Evolutionary conservation across 37 sponge, comb jelly and placozoan genomes (phyloP), one percentile per base, ranked within the genome.

Genomic region (Petrosia ficiformis): DNA sequence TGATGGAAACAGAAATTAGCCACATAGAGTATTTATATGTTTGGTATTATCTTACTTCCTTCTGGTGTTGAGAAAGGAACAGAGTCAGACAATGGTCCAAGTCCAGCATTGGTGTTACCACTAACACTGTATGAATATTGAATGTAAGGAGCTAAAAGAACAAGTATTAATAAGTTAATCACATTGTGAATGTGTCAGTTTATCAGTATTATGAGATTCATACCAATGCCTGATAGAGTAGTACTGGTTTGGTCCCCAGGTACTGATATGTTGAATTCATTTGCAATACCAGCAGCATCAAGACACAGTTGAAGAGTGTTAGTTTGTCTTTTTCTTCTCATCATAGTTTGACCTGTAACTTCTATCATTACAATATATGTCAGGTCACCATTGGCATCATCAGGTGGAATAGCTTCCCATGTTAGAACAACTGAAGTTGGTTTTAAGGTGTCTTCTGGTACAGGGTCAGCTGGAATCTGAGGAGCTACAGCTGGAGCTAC

Each of bases 91-190:
- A 75, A 75, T 4, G n/a, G 38, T 3, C 83, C 83, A 19, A 14
- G 22, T 19, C 83, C 83, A 59, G 70, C 37, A 37, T 19, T 32
- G 41, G 83, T 75, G 1, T 19, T 30, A 31, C 76, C 76, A 42
- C 37, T 42, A 24, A 83, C 83, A 58, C 32, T 33, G 52, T 59
- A 83, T 38, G 60, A 39, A 34, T 83, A 83, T 21, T 57, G 32
- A 67, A 58, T 67, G 44, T 67, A 70, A 19, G 83, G 83, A 68
- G 83, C 83, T 83, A 42, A 3, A 76, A 22, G 22, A 60, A 72
- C 1, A 48, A 24, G 14, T 19, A 48, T 19, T 14, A 48, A 48
- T 19, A 48, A 48, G 14, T 48, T 19, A 48, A 48, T 14, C 8
- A 19, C 54, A 48, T 8, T 19, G 54, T 48, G 54, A 8, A 48